Percentiles rank a stretch among this genome's conserved stretches.
These are phyloP conservation scores for Pemphredon lugubris DNA, from an alignment of 2,888 invertebrate genomes.

Conservation along the genomic window DNA sequence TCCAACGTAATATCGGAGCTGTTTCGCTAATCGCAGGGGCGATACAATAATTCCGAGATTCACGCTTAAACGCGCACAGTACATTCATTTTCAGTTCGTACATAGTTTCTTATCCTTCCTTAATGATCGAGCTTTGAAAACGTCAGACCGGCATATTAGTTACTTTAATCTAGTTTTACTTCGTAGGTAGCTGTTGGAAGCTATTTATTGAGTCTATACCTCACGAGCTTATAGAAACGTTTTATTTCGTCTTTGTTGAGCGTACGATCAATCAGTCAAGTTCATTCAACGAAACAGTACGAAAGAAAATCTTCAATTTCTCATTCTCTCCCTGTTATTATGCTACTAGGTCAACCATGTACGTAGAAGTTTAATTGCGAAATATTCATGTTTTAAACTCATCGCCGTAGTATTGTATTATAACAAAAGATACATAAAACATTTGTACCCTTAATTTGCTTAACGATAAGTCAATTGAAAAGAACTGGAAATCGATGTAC, in stretches of 20 bases:
- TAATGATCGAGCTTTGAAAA: background rate
- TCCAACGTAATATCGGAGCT: too few species aligned
- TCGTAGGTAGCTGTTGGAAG: too few species aligned
- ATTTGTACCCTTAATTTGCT: too few species aligned
- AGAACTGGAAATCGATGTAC: conserved; percentile 1
- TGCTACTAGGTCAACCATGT: conserved; percentile 19
- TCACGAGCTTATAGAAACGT: conserved; percentile 1
- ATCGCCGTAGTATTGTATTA: background rate
- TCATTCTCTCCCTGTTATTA: conserved; percentile 7
- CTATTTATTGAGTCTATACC: background rate
- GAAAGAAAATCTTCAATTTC: conserved; percentile 33
- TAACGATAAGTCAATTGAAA: too few species aligned
- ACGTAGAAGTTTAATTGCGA: conserved; percentile 9
- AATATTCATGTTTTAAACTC: conserved; percentile 21
- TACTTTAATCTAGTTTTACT: too few species aligned
- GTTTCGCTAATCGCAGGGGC: background rate
- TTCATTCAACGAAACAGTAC: conserved; percentile 50
- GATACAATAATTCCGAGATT: too few species aligned
- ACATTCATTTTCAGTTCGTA: background rate
- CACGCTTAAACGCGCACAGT: conserved; percentile 18
- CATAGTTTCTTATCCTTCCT: conserved; percentile 1
- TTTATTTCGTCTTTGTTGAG: conserved; percentile 6
- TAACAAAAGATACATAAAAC: too few species aligned
- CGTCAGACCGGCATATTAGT: background rate
- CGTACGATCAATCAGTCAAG: conserved; percentile 20